phyloP scores from a whole-genome alignment of 2,113 vertebrate genomes.

The Urocolius indicus region DNA sequence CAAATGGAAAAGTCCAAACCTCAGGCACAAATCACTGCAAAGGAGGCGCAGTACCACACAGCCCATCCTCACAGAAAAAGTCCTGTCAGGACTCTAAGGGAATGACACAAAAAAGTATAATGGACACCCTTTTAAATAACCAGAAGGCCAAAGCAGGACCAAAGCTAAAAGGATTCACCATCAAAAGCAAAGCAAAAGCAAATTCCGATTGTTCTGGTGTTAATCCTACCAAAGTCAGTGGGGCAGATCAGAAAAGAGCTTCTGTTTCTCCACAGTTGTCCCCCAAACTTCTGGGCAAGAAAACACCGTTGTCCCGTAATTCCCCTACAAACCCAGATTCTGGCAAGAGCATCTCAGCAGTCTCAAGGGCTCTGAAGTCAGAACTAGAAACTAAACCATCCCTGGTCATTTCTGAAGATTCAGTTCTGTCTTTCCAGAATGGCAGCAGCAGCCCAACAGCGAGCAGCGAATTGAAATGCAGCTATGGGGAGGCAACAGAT shows the following conservation, averaged over 20 bases:
- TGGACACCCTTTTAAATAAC: conserved; percentile 71
- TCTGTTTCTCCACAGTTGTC: conserved; percentile 70
- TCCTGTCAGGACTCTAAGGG: conserved; percentile 67
- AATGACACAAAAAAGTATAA: conserved; percentile 60
- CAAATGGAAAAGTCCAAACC: conserved; percentile 64
- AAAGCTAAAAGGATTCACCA: conserved; percentile 81
- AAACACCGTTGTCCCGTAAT: neutral
- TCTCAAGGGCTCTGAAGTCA: conserved; percentile 33
- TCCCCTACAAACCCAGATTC: conserved; percentile 59
- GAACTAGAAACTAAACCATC: conserved; percentile 42
- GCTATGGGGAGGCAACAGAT: neutral
- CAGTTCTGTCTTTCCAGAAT: neutral
- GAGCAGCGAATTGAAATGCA: neutral
- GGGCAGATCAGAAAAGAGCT: conserved; percentile 68
- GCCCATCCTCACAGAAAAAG: conserved; percentile 62
- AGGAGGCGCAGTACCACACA: conserved; percentile 18
- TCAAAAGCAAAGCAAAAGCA: conserved; percentile 80
- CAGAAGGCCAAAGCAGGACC: conserved; percentile 74
- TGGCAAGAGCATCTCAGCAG: neutral
- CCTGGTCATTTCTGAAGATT: neutral
- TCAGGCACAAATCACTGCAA: conserved; percentile 62
- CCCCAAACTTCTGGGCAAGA: conserved; percentile 72
- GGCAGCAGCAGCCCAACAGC: neutral
- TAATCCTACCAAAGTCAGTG: conserved; percentile 47
- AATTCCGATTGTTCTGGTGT: conserved; percentile 53